Percentiles rank a stretch among this genome's conserved stretches.
Conservation (phyloP, 2,797 vertebrate species). For the Erpetoichthys calabaricus region DNA sequence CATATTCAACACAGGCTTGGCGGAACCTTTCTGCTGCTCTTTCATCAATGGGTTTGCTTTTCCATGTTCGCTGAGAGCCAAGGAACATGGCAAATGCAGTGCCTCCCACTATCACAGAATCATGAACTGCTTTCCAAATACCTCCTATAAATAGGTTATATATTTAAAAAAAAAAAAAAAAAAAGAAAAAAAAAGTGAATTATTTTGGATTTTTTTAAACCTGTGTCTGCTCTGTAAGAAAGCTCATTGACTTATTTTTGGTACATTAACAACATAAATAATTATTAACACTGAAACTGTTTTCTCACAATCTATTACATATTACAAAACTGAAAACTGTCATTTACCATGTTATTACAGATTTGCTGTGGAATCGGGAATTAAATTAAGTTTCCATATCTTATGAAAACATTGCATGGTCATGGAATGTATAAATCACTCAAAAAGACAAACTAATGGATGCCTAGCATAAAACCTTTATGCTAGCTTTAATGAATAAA, state of each 20-base stretch:
- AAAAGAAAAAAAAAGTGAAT: background rate
- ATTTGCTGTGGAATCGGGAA: too few species aligned
- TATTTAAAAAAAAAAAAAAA: background rate
- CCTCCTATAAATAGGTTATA: slow-evolving; percentile 37
- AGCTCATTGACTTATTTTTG: too few species aligned
- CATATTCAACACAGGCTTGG: slow-evolving; percentile 28
- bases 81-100: slow-evolving; percentile 54
- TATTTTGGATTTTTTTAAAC: background rate
- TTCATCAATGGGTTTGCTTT: slow-evolving; percentile 38
- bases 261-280: too few species aligned
- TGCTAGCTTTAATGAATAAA: too few species aligned
- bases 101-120: slow-evolving; percentile 43
- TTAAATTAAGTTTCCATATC: too few species aligned
- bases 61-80: slow-evolving; percentile 60
- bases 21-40: slow-evolving; percentile 41
- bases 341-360: too few species aligned
- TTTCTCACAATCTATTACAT: too few species aligned
- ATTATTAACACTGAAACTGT: background rate
- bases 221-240: background rate
- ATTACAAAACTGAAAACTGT: too few species aligned
- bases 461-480: too few species aligned
- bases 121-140: slow-evolving; percentile 56
- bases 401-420: too few species aligned
- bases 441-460: too few species aligned
- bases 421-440: too few species aligned